Base-by-base conservation (phyloP, 2,113 vertebrate species). In the Phoenicopterus ruber region DNA sequence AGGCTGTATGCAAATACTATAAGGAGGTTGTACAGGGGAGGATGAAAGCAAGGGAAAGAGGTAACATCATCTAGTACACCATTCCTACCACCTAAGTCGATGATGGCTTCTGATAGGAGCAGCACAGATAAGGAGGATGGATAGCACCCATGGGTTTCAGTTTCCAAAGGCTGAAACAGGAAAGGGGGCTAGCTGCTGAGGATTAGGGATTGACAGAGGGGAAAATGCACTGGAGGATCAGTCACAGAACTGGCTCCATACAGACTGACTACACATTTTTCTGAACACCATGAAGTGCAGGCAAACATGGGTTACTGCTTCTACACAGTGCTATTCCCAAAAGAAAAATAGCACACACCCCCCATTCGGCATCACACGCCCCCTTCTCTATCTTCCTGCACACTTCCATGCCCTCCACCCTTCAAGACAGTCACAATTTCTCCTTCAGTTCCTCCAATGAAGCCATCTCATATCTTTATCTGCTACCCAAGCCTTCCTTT, bases 341-440 rank as follows among this genome's bases (percentile, higher is more conserved):
- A 71, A 83, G 17, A 55, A 71, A 36, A 46, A 16, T 18, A 4
- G 2, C 5, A 11, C 6, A 5, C 36, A 3, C 12, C 9, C 11
- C 7, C 18, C 32, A 17, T 31, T 9, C 1, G 8, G 12, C 46
- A 52, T 17, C 32, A 47, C 73, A 24, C 1, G 0, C 16, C 85
- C 32, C 44, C 14, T 63, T 31, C 26, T 46, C 22, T 36, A 14
- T 21, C 17, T 22, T 69, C 38, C 49, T 50, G 40, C 40, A 55
- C 22, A 20, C 24, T 13, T 4, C 24, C 29, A 46, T 18, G 11
- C 6, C 46, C 42, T 26, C 10, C 2, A 2, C 18, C 54, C 42
- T 52, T 50, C 36, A 57, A 29, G 36, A 74, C 14, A 67, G 38
- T 6, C 49, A 69, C 17, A 59, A 32, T 14, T 73, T 70, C 50